phyloP scores from a whole-genome alignment of 2,888 invertebrate genomes.

The Thereva nobilitata region DNA sequence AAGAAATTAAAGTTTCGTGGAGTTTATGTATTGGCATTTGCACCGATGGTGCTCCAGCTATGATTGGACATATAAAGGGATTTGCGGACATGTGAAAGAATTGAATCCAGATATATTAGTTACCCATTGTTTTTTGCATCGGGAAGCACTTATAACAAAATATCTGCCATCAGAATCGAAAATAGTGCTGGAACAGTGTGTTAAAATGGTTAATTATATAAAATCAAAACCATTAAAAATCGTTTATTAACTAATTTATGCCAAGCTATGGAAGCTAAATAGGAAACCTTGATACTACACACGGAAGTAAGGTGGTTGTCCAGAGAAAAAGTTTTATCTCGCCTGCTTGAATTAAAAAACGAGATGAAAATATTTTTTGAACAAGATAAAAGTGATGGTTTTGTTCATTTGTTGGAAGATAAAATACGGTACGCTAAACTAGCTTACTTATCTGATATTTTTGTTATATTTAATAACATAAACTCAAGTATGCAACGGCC shows the following conservation, averaged over 20 bases:
- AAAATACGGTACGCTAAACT: not conserved
- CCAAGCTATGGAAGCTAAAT: not conserved
- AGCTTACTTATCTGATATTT: conserved; percentile 20
- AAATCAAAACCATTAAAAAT: not conserved
- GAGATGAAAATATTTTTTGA: not conserved
- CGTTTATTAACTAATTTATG: conserved; percentile 1
- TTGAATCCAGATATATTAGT: not conserved
- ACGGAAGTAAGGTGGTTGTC: conserved; percentile 3
- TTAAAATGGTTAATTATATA: not conserved
- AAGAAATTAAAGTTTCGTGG: conserved; percentile 1
- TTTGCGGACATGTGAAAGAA: not conserved
- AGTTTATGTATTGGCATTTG: not conserved
- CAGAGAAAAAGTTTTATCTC: not conserved
- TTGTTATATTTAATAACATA: not conserved
- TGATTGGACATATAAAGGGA: not conserved
- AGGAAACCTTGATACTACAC: not conserved
- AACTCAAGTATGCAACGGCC: too few species aligned
- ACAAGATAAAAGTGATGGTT: not conserved
- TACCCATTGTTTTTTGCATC: conserved; percentile 1
- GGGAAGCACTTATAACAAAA: not conserved
- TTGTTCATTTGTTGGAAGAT: not conserved
- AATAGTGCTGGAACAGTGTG: not conserved
- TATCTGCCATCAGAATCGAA: not conserved
- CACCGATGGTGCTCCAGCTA: not conserved
- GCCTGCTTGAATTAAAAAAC: not conserved